A percentile compares a stretch with the other conserved stretches of the same genome.
Conservation (phyloP, 2,888 invertebrate genomes). For the Tricholauxania praeusta region DNA sequence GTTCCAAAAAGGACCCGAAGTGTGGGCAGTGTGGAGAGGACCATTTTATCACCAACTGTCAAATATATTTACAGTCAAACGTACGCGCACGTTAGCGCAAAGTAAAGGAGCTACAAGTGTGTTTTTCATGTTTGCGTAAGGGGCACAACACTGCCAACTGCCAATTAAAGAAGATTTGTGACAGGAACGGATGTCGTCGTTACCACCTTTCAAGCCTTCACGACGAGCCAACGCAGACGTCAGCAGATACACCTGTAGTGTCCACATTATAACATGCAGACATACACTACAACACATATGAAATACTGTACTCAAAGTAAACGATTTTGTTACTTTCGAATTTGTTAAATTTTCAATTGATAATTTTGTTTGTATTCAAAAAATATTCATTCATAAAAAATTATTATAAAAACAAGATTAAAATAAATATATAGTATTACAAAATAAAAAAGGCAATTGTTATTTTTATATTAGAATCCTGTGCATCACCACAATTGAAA, state of each 20-base stretch:
- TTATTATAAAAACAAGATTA: no score
- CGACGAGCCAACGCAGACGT: neutral
- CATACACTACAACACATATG: no score
- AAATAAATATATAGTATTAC: no score
- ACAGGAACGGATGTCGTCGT: slow-evolving; percentile 9
- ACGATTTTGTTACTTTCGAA: no score
- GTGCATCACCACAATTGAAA: no score
- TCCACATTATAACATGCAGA: no score
- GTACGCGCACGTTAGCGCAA: slow-evolving; percentile 6
- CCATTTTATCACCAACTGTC: neutral
- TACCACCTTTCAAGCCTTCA: neutral
- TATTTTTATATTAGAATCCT: no score
- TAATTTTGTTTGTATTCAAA: no score
- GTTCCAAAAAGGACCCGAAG: neutral
- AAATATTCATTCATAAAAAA: no score
- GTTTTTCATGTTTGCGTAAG: slow-evolving; percentile 24
- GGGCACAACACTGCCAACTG: slow-evolving; percentile 1
- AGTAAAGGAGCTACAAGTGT: neutral
- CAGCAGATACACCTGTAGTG: neutral
- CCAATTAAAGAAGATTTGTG: slow-evolving; percentile 1
- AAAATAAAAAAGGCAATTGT: no score
- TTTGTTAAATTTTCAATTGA: no score
- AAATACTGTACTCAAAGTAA: no score
- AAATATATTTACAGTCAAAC: neutral
- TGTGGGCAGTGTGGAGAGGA: neutral